Percentiles rank a stretch among this genome's conserved stretches.
These are phyloP conservation scores for Eupithecia abbreviata DNA, from an alignment of 2,888 invertebrate genomes.

Conservation along the genomic window DNA sequence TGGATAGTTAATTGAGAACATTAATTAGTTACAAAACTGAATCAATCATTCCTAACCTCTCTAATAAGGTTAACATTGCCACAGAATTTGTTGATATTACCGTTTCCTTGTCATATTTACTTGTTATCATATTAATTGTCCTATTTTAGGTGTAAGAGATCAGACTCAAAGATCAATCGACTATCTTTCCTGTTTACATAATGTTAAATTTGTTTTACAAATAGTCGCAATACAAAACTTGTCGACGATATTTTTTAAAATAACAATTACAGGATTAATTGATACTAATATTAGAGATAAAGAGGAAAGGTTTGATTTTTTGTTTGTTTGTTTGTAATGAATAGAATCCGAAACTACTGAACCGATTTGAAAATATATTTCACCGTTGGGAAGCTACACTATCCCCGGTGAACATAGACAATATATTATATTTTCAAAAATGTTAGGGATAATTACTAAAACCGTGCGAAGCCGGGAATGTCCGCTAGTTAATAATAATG, in stretches of 20 bases:
- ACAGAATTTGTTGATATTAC: slow-evolving; percentile 35
- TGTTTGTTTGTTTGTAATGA: too few relatives aligned
- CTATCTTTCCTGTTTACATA: slow-evolving; percentile 37
- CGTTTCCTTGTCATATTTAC: slow-evolving; percentile 33
- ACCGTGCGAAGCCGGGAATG: too few relatives aligned
- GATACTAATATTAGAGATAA: too few relatives aligned
- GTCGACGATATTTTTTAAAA: neutral
- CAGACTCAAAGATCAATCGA: slow-evolving; percentile 28
- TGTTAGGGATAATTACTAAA: too few relatives aligned
- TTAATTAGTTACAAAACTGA: slow-evolving; percentile 18
- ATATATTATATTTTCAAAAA: too few relatives aligned
- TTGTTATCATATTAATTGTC: slow-evolving; percentile 41
- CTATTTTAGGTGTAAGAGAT: slow-evolving; percentile 43
- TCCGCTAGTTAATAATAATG: neutral
- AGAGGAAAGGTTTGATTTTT: too few relatives aligned
- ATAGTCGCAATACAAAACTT: neutral
- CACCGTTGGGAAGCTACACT: too few relatives aligned
- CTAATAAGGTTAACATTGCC: slow-evolving; percentile 33
- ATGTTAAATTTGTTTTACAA: slow-evolving; percentile 31
- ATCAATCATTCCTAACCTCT: slow-evolving; percentile 28
- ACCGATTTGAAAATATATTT: too few relatives aligned
- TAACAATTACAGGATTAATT: neutral
- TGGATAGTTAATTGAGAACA: slow-evolving; percentile 6
- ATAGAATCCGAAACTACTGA: too few relatives aligned
- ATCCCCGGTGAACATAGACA: too few relatives aligned